Conservation (phyloP, 1,140 invertebrate species). For the Zeugodacus cucurbitae region DNA sequence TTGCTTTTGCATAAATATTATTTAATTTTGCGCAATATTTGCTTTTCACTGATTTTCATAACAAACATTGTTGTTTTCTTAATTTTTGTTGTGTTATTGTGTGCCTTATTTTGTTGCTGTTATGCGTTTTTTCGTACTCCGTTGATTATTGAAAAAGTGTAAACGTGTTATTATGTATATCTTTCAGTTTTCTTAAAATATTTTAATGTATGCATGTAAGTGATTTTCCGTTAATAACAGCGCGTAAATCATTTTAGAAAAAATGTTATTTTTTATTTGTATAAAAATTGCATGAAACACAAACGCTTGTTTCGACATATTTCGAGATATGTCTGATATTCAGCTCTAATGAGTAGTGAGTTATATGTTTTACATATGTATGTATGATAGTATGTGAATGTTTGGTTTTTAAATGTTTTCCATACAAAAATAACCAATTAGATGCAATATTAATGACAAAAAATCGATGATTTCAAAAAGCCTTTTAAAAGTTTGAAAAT, state of each 20-base stretch:
- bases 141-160: not conserved
- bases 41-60: not conserved
- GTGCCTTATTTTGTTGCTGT: not conserved
- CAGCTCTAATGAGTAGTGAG: not conserved
- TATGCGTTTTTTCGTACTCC: not conserved
- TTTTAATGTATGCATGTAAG: not conserved
- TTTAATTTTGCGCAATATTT: not conserved
- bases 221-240: not conserved
- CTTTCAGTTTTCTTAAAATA: not conserved
- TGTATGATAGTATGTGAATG: not conserved
- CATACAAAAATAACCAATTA: slow-evolving; percentile 50
- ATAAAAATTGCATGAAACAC: not conserved
- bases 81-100: not conserved
- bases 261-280: not conserved
- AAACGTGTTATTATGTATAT: not conserved
- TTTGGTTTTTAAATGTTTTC: slow-evolving; percentile 21
- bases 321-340: not conserved
- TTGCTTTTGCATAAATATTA: not conserved
- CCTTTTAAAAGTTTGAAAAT: slow-evolving; percentile 6
- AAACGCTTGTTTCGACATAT: not conserved
- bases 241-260: not conserved
- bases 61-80: not conserved
- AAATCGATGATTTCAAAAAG: not conserved
- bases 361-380: not conserved
- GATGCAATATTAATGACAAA: slow-evolving; percentile 35